Conservation (phyloP, 2,797 vertebrate species). For the Eupleurogrammus muticus region DNA sequence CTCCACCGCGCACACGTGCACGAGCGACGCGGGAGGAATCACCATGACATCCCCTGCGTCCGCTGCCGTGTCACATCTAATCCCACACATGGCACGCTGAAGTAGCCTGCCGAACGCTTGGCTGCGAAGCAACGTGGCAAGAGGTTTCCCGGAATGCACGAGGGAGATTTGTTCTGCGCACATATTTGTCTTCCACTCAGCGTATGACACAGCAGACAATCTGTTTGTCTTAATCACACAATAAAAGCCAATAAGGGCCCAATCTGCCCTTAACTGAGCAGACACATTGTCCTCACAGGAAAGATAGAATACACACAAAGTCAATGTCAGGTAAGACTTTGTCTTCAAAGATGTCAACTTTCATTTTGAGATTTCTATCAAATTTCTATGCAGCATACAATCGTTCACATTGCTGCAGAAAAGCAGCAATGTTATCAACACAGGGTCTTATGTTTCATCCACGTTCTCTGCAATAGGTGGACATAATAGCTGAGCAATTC, state of each 20-base stretch:
- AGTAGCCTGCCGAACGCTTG: constrained; percentile 6
- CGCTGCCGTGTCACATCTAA: constrained; percentile 49
- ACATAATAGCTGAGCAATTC: background rate
- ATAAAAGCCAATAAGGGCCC: constrained; percentile 4
- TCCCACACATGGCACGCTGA: constrained; percentile 35
- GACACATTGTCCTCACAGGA: constrained; percentile 2
- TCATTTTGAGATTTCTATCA: background rate
- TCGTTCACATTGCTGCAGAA: no score
- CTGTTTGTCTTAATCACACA: constrained; percentile 43
- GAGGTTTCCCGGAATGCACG: constrained; percentile 34
- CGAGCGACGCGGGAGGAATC: constrained; percentile 24
- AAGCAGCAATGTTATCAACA: background rate
- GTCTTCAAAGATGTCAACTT: background rate
- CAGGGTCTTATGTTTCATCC: background rate
- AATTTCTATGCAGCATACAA: no score
- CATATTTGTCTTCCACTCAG: constrained; percentile 44
- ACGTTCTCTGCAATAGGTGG: background rate
- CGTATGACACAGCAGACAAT: constrained; percentile 32
- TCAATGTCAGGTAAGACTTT: background rate
- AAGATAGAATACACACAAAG: background rate
- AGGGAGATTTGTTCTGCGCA: constrained; percentile 32
- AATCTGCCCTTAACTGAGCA: constrained; percentile 7
- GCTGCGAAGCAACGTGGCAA: constrained; percentile 21
- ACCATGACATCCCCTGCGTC: constrained; percentile 28
- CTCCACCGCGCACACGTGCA: constrained; percentile 11